Base-by-base conservation (phyloP, 2,113 vertebrate species). In the Trichechus manatus region DNA sequence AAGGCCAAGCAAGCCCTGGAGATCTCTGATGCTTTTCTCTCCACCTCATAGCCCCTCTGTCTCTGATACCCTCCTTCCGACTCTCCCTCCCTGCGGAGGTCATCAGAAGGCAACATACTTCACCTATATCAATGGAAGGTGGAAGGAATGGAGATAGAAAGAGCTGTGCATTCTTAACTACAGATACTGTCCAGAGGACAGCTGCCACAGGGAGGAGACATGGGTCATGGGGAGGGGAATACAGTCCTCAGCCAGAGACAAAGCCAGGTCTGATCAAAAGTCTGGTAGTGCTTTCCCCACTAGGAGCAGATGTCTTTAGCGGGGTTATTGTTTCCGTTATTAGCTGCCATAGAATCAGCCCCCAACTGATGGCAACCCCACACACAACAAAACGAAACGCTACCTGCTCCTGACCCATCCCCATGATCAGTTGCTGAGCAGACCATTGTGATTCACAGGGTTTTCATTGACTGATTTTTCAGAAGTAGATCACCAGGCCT, bases 61-160 rank as follows among this genome's bases (percentile, higher is more conserved):
- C 61, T 25, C 31, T 10, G 4, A 44, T 4, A 6, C 42, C 56
- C 42, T 61, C 75, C 11, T 33, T 33, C n/a, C 6, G 5, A 4
- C 29, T 20, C 6, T 0, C 9, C 2, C 13, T 23, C 4, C 64
- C 50, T 20, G 23, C 0, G n/a, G n/a, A 72, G 59, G 59, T 29
- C 15, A 44, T 23, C 25, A 0, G 39, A 72, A 29, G 77, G 31
- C 2, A 0, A 10, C 2, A 3, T 25, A 6, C 23, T 64, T 20
- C 39, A 39, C 39, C 39, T 22, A 70, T 47, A 8, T 29, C 9
- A 53, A 36, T 8, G 22, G 25, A 47, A 33, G 31, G 13, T 56
- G 10, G 78, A 50, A 88, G 22, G 33, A 42, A 33, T 3, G 15
- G 20, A 36, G 23, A 11, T 7, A 6, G 70, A 78, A n/a, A 91